A percentile compares a stretch with the other conserved stretches of the same genome.
Conservation (phyloP, 2,113 vertebrate genomes). For the Physeter macrocephalus region DNA sequence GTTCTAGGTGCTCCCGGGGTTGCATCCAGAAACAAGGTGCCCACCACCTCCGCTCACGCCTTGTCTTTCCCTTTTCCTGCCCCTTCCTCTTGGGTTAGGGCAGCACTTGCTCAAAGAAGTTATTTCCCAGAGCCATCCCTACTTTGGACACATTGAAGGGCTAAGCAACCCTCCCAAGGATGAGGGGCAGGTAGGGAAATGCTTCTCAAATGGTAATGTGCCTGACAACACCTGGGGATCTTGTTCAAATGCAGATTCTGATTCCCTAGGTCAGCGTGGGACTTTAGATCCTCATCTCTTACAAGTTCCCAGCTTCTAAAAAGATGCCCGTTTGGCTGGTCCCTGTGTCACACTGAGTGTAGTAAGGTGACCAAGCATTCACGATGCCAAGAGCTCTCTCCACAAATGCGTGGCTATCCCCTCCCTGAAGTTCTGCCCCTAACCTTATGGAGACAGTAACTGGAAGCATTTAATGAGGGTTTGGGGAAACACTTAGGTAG, state of each 20-base stretch:
- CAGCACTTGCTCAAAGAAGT: not conserved
- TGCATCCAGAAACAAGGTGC: not conserved
- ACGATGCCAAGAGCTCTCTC: too few species aligned
- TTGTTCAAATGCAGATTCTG: not conserved
- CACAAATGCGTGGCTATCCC: not conserved
- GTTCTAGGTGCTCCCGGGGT: not conserved
- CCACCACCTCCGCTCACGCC: rapidly evolving
- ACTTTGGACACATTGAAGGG: not conserved
- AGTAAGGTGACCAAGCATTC: not conserved
- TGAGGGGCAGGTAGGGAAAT: not conserved
- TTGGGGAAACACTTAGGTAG: not conserved
- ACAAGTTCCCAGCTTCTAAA: not conserved
- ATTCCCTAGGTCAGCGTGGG: not conserved
- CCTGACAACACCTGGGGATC: not conserved
- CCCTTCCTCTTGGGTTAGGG: not conserved
- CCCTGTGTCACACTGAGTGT: not conserved
- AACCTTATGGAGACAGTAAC: not conserved
- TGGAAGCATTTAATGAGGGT: not conserved
- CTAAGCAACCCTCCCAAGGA: not conserved
- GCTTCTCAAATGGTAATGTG: not conserved
- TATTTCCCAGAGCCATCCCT: not conserved
- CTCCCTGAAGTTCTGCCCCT: not conserved
- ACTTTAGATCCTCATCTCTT: not conserved
- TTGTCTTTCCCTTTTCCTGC: not conserved
- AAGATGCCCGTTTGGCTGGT: not conserved